These are phyloP conservation scores for Alethe diademata DNA, from an alignment of 2,113 vertebrate genomes.

Conservation along the genomic window DNA sequence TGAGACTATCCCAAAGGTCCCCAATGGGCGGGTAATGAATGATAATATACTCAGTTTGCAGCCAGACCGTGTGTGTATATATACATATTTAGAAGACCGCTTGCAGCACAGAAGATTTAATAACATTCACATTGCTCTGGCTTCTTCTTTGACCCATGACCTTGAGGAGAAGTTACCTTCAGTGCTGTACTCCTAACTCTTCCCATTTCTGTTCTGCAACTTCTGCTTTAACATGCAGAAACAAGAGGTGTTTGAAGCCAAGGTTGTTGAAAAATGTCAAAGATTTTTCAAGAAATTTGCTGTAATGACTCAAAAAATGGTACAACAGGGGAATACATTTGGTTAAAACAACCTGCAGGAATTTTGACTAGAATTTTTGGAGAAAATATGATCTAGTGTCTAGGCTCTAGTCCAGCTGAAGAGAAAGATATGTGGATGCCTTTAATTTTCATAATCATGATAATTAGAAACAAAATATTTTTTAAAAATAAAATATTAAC, in stretches of 20 bases:
- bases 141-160: not conserved
- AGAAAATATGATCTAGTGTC: not conserved
- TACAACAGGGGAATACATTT: not conserved
- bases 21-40: not conserved
- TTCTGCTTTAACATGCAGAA: not conserved
- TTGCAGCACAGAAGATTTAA: slow-evolving; percentile 5
- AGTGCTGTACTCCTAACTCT: not conserved
- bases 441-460: not conserved
- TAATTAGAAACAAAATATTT: not conserved
- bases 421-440: not conserved
- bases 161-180: not conserved
- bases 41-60: slow-evolving; percentile 16
- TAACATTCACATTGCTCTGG: not conserved
- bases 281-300: not conserved
- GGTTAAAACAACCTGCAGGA: not conserved
- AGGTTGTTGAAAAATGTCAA: not conserved
- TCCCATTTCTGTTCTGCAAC: not conserved
- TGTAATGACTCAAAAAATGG: not conserved
- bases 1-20: not conserved
- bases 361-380: not conserved
- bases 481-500: not conserved
- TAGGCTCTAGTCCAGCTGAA: not conserved
- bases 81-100: slow-evolving; percentile 14
- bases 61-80: not conserved
- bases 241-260: not conserved